These are phyloP conservation scores for Brachionus sp. DNA, from an alignment of 1,140 invertebrate genomes.

Conservation along the genomic window DNA sequence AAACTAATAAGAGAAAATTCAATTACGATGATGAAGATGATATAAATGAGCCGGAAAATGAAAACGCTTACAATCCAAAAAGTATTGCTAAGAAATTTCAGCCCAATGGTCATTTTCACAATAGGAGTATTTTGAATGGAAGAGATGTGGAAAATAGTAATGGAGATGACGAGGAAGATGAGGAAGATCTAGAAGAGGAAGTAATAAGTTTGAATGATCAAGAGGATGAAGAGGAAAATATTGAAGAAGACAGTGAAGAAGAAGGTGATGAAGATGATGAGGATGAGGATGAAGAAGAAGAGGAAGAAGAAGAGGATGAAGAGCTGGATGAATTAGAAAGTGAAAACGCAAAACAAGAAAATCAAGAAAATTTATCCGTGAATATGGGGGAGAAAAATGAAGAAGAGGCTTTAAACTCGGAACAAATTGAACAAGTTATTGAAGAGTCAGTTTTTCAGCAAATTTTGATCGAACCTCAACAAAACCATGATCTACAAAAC, in stretches of 20 bases:
- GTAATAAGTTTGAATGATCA: background rate
- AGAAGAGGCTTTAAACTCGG: background rate
- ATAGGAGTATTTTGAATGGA: background rate
- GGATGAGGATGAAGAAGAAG: background rate
- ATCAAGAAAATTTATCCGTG: background rate
- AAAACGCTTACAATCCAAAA: background rate
- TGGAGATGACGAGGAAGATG: constrained; percentile 22
- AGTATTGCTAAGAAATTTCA: constrained; percentile 28
- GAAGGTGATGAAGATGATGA: background rate
- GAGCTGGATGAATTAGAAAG: background rate
- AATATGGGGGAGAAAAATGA: background rate
- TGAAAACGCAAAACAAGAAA: background rate
- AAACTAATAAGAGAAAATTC: background rate
- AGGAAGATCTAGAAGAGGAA: background rate
- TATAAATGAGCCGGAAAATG: background rate
- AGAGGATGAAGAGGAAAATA: background rate
- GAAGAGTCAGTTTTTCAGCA: background rate
- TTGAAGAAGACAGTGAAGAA: background rate
- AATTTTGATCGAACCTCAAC: background rate
- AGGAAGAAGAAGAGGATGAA: background rate
- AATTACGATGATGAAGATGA: background rate
- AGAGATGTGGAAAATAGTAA: background rate
- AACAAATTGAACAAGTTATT: background rate
- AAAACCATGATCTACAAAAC: background rate
- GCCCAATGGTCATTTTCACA: background rate